These are phyloP conservation scores for Brachyrhaphis roseni DNA, from an alignment of 2,797 vertebrate species.

Conservation along the genomic window DNA sequence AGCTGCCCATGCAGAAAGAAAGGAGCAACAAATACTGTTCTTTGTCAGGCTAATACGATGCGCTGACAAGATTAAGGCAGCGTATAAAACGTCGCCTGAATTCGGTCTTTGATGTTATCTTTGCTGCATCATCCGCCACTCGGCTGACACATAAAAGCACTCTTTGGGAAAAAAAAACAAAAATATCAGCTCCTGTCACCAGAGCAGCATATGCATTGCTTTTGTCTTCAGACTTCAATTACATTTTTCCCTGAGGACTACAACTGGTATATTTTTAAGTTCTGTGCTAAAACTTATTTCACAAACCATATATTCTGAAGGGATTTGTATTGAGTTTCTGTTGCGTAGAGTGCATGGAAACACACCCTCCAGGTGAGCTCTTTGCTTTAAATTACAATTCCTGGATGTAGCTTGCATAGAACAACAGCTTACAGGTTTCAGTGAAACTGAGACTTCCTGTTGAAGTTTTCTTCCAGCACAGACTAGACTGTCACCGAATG, in stretches of 20 bases:
- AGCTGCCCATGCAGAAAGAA: constrained; percentile 24
- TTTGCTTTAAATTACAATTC: constrained; percentile 10
- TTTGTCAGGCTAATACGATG: constrained; percentile 55
- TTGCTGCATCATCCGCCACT: constrained; percentile 46
- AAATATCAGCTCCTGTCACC: constrained; percentile 9
- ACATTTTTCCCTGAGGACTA: constrained; percentile 35
- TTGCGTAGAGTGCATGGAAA: not conserved
- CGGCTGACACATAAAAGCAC: constrained; percentile 55
- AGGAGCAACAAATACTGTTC: constrained; percentile 42
- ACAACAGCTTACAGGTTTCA: not conserved
- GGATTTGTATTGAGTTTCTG: not conserved
- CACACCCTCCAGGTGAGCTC: constrained; percentile 2
- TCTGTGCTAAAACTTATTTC: constrained; percentile 19
- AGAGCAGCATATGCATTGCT: constrained; percentile 37
- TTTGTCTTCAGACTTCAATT: constrained; percentile 46
- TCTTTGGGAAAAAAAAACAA: constrained; percentile 21
- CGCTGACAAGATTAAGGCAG: constrained; percentile 57
- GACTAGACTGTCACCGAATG: constrained; percentile 20
- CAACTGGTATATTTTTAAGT: constrained; percentile 38
- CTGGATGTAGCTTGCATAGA: constrained; percentile 1
- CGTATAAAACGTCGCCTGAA: constrained; percentile 51
- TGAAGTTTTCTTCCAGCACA: constrained; percentile 3
- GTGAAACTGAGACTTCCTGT: not conserved
- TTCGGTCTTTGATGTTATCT: constrained; percentile 63
- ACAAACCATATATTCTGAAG: constrained; percentile 6